Base-by-base conservation (phyloP, 1,140 invertebrate genomes). In the Drosophila quadrilineata region DNA sequence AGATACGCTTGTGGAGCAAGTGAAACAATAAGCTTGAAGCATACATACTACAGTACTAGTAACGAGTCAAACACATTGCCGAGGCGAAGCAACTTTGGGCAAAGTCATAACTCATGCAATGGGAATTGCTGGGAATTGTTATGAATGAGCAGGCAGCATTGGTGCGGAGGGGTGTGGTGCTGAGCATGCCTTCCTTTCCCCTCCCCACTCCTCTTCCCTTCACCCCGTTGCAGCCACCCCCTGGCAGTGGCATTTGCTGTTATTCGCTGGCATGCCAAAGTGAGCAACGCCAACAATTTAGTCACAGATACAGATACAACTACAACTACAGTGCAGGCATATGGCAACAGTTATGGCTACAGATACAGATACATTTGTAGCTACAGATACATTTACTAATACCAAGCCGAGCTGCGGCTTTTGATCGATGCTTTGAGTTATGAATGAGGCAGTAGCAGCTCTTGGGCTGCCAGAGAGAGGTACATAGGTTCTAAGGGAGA, bases 11-110 rank as follows among this genome's bases (percentile, higher is more conserved):
- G 16, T 21, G 36, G 12, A 43, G 63, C 57, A 31, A 63, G 65
- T 48, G 49, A 63, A 68, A 68, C 65, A 68, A 68, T 68, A 33
- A 68, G 49, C 58, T 54, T 41, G 57, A 56, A 63, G 49, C 62
- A 57, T 46, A n/a, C n/a, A n/a, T n/a, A n/a, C n/a, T n/a, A n/a
- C n/a, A n/a, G n/a, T n/a, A n/a, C n/a, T n/a, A 50, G 53, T 21
- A 49, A 53, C 59, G 59, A 53, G 56, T 29, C 41, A 41, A n/a
- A 52, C 16, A 38, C 16, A 38, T n/a, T n/a, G n/a, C 6, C 14
- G 45, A 38, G 24, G 29, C 40, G 29, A 38, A 63, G 40, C 50
- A 65, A 65, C 63, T 66, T 66, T 60, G 38, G 56, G 24, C 46
- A 66, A 60, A 66, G 63, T 66, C 63, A 22, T 46, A 59, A 24